Conservation (phyloP, 1,140 invertebrate species). For the Bombus confusus region DNA sequence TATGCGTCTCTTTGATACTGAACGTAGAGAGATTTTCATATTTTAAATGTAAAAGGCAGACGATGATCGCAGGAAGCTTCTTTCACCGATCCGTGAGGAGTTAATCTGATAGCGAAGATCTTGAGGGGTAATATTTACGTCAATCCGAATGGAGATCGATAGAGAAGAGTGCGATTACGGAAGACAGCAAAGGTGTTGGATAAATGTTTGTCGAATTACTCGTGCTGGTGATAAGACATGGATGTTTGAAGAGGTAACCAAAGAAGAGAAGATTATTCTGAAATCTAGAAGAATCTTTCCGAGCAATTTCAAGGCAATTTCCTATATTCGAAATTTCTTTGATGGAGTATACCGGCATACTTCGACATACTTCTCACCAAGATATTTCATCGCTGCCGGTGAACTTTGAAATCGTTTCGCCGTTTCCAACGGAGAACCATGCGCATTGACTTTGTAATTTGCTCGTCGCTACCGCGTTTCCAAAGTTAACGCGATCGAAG, state of each 20-base stretch:
- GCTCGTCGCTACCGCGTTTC: background rate
- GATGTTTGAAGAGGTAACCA: background rate
- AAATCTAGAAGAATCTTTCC: background rate
- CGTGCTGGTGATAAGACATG: background rate
- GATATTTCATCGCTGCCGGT: background rate
- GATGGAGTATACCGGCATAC: background rate
- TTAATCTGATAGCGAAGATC: background rate
- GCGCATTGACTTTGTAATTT: conserved; percentile 12
- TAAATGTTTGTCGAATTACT: conserved; percentile 6
- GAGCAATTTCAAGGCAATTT: background rate
- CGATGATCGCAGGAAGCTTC: background rate
- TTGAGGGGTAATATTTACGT: background rate
- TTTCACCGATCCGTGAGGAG: background rate
- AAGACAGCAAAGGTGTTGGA: background rate
- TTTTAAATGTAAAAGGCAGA: background rate
- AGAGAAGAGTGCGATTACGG: background rate
- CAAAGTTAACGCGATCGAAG: background rate
- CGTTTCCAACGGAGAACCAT: no score
- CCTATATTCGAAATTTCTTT: background rate
- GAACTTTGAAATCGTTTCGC: background rate
- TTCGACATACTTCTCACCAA: background rate
- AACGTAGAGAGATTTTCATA: background rate
- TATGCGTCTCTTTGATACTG: no score
- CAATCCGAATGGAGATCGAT: background rate
- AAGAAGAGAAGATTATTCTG: background rate